Evolutionary conservation across 2,113 vertebrate genomes (phyloP).

Genomic region (Takifugu bimaculatus): DNA sequence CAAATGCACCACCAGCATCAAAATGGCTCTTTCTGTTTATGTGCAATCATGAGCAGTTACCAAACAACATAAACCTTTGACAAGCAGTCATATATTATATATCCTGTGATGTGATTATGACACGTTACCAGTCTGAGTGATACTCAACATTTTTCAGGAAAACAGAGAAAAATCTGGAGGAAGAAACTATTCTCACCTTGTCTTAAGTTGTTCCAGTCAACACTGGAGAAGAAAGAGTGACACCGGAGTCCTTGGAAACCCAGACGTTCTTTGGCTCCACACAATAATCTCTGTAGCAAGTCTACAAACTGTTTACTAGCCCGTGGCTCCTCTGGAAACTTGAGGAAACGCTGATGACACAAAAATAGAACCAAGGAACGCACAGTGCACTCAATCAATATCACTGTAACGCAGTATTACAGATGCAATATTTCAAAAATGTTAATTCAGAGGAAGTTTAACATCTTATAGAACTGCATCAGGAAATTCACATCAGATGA

Average conservation of each 20-base stretch:
- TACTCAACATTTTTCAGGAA: slow-evolving; percentile 1
- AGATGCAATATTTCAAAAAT: too few relatives aligned
- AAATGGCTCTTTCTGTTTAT: slow-evolving; percentile 15
- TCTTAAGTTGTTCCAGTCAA: slow-evolving; percentile 86
- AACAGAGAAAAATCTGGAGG: slow-evolving; percentile 10
- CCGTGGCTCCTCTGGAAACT: slow-evolving; percentile 86
- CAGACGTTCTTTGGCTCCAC: slow-evolving; percentile 83
- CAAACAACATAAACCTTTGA: slow-evolving; percentile 19
- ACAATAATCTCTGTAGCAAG: slow-evolving; percentile 88
- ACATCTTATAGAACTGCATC: not conserved
- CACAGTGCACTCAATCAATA: not conserved
- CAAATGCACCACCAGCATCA: slow-evolving; percentile 22
- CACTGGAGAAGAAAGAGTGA: slow-evolving; percentile 87
- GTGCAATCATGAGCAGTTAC: slow-evolving; percentile 10
- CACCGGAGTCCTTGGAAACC: slow-evolving; percentile 87
- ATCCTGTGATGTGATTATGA: not conserved
- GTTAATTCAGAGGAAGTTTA: not conserved
- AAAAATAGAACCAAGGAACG: not conserved
- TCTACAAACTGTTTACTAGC: slow-evolving; percentile 84
- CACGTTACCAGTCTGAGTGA: slow-evolving; percentile 16
- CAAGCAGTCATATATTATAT: slow-evolving; percentile 8
- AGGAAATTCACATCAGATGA: not conserved
- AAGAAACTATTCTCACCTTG: slow-evolving; percentile 77
- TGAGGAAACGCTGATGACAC: slow-evolving; percentile 78
- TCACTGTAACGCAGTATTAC: too few relatives aligned